These are phyloP conservation scores for Conistra vaccinii DNA, from an alignment of 2,888 invertebrate species.

Conservation along the genomic window DNA sequence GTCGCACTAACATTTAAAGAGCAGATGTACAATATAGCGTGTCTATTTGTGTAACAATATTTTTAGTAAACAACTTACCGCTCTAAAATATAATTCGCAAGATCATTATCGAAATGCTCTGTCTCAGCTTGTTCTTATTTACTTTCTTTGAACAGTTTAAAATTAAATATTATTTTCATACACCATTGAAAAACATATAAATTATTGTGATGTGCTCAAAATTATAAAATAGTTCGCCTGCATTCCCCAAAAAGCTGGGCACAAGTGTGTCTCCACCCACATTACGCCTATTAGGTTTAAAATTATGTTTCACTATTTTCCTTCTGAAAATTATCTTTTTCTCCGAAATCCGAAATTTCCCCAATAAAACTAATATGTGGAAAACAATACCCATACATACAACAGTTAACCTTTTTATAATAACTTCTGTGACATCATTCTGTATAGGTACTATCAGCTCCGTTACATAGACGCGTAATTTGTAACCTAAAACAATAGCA, in stretches of 20 bases:
- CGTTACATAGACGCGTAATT: slow-evolving; percentile 10
- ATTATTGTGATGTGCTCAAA: slow-evolving; percentile 3
- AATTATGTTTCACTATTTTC: not conserved
- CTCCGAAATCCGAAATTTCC: not conserved
- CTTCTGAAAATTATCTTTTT: not conserved
- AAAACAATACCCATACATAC: slow-evolving; percentile 14
- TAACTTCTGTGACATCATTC: slow-evolving; percentile 11
- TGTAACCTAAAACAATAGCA: slow-evolving; percentile 50
- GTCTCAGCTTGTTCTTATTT: not conserved
- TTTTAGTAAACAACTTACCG: not conserved
- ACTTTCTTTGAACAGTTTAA: not conserved
- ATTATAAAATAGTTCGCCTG: not conserved
- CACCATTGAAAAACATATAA: not conserved
- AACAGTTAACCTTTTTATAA: not conserved
- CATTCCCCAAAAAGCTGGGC: not conserved
- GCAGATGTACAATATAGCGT: slow-evolving; percentile 2
- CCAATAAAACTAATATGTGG: not conserved
- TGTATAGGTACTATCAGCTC: not conserved
- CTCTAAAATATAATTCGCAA: not conserved
- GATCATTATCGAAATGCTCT: not conserved
- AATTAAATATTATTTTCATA: not conserved
- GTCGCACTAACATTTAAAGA: not conserved
- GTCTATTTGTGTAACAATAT: not conserved
- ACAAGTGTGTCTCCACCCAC: not conserved
- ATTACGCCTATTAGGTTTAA: not conserved